Conservation (phyloP, 2,113 vertebrate genomes). For the Alligator sinensis region DNA sequence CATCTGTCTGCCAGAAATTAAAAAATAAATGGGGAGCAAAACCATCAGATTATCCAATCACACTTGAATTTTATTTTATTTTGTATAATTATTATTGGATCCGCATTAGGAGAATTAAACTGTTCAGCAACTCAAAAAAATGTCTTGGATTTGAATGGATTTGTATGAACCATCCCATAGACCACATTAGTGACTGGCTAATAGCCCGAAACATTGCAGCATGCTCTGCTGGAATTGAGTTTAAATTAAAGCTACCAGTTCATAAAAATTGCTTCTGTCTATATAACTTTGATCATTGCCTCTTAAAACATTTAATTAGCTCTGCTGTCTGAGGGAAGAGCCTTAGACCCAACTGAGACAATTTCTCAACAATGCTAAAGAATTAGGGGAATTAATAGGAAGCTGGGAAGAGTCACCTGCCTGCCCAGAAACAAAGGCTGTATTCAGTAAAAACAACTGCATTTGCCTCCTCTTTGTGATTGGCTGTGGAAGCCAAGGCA, state of each 20-base stretch:
- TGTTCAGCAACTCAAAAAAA: conserved; percentile 55
- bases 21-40: conserved; percentile 69
- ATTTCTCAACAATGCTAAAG: background rate
- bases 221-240: conserved; percentile 43
- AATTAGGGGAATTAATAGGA: background rate
- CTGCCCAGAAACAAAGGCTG: accelerated
- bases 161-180: conserved; percentile 35
- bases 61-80: conserved; percentile 27
- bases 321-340: background rate
- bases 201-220: conserved; percentile 13
- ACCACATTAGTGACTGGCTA: conserved; percentile 45
- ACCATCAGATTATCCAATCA: conserved; percentile 66
- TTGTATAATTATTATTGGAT: conserved; percentile 64
- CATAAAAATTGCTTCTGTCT: conserved; percentile 50
- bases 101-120: conserved; percentile 59
- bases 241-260: conserved; percentile 59
- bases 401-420: background rate
- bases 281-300: background rate
- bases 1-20: conserved; percentile 73
- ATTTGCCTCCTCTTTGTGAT: background rate
- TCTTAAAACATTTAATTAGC: conserved; percentile 53
- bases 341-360: background rate
- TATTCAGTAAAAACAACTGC: background rate
- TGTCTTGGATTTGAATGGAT: conserved; percentile 44
- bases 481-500: accelerated